Evolutionary conservation across 2,888 invertebrate species (phyloP).

Genomic region (Scaptodrosophila latifasciaeformis): DNA sequence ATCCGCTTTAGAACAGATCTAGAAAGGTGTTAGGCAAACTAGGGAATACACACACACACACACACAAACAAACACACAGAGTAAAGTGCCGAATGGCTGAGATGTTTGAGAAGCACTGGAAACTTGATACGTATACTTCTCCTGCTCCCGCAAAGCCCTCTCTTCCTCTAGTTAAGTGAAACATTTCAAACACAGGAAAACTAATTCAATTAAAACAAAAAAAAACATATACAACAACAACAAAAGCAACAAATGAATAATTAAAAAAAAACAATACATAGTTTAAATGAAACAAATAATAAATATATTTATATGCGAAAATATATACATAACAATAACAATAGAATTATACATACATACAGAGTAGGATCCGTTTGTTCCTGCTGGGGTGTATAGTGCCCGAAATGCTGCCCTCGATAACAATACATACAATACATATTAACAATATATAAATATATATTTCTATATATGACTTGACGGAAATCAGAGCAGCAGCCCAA

Average conservation of each 20-base stretch:
- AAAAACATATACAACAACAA: too few relatives aligned
- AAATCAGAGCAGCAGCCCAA: conserved; percentile 15
- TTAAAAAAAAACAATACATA: conserved; percentile 20
- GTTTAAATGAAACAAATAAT: conserved; percentile 7
- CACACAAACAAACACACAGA: neutral
- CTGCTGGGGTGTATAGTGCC: conserved; percentile 15
- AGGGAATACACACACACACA: neutral
- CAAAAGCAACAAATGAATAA: conserved; percentile 19
- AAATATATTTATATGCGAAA: neutral
- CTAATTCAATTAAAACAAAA: neutral
- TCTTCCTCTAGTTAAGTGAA: neutral
- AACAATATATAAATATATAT: conserved; percentile 16
- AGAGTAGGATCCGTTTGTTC: conserved; percentile 7
- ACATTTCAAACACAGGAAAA: neutral
- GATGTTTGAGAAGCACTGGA: too few relatives aligned
- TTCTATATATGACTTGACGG: conserved; percentile 24
- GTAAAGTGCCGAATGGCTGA: too few relatives aligned
- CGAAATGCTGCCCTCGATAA: neutral
- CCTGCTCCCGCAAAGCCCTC: too few relatives aligned
- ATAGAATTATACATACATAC: conserved; percentile 12
- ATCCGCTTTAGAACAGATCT: too few relatives aligned
- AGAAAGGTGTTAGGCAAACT: too few relatives aligned
- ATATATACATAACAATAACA: conserved; percentile 3
- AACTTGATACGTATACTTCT: conserved; percentile 1
- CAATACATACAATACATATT: neutral